phyloP scores from a whole-genome alignment of 2,888 invertebrate genomes.

The Pollenia angustigena region DNA sequence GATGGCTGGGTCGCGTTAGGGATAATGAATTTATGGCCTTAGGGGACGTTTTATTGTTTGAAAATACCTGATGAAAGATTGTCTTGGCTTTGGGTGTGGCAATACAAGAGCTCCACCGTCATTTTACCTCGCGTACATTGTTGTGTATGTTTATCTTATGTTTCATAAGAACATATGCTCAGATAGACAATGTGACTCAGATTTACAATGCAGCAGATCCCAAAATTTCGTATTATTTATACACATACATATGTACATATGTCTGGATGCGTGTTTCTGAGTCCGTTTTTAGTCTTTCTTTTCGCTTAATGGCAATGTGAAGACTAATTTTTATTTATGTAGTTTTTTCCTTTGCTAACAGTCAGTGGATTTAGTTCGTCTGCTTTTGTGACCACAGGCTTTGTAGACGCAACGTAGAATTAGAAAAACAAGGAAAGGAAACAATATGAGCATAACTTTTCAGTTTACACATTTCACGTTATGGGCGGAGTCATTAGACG shows the following conservation, averaged over 20 bases:
- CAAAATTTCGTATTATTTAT: conserved; percentile 1
- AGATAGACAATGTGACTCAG: conserved; percentile 20
- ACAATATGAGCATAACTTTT: not conserved
- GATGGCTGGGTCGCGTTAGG: conserved; percentile 51
- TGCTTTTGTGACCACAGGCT: conserved; percentile 18
- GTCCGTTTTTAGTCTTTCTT: conserved; percentile 12
- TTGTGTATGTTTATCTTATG: conserved; percentile 13
- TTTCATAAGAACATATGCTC: not conserved
- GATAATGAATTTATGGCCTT: conserved; percentile 76
- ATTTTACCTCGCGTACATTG: not conserved
- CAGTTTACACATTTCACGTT: conserved; percentile 38
- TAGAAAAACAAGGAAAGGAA: not conserved
- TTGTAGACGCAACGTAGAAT: conserved; percentile 20
- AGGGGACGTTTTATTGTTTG: conserved; percentile 83
- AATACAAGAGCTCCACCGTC: conserved; percentile 48
- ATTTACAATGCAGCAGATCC: conserved; percentile 15
- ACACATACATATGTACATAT: not conserved
- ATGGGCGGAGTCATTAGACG: conserved; percentile 47
- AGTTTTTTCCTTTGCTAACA: not conserved
- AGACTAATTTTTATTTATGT: conserved; percentile 15
- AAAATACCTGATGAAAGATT: conserved; percentile 79
- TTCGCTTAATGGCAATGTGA: not conserved
- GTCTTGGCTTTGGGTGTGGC: conserved; percentile 75
- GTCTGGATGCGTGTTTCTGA: not conserved
- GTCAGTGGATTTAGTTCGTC: conserved; percentile 32